A percentile compares a stretch with the other conserved stretches of the same genome.
phyloP scores from a whole-genome alignment of 2,113 vertebrate species.

The Petaurus breviceps region DNA sequence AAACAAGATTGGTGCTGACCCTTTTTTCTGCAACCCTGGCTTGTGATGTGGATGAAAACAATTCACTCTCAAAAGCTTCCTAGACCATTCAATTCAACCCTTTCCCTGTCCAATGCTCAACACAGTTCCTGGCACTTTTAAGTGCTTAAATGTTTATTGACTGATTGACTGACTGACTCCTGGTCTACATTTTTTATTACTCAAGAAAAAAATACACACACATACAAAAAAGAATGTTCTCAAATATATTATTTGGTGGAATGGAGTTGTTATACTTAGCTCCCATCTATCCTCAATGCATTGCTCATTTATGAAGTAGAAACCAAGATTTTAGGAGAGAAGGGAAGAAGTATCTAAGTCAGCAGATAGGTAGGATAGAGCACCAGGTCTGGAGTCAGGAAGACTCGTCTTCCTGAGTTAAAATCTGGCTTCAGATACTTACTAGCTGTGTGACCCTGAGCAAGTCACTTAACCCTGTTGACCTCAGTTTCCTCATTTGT shows the following conservation, averaged over 20 bases:
- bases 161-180: neutral
- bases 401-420: neutral
- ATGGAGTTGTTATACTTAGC: neutral
- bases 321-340: neutral
- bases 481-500: no score
- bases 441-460: neutral
- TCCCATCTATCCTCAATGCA: neutral
- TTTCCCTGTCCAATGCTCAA: neutral
- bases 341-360: no score
- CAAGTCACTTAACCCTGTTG: neutral
- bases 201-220: neutral
- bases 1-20: neutral
- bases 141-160: no score
- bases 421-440: neutral
- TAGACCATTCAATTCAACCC: neutral
- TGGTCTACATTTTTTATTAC: neutral
- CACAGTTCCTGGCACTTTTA: no score
- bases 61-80: neutral
- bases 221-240: neutral
- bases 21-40: neutral
- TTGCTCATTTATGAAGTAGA: neutral
- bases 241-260: neutral
- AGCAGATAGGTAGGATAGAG: neutral
- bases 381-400: neutral
- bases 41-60: neutral